A percentile compares a stretch with the other conserved stretches of the same genome.
Evolutionary conservation across 2,797 vertebrate genomes (phyloP).

Genomic region (Sebastiscus tertius): DNA sequence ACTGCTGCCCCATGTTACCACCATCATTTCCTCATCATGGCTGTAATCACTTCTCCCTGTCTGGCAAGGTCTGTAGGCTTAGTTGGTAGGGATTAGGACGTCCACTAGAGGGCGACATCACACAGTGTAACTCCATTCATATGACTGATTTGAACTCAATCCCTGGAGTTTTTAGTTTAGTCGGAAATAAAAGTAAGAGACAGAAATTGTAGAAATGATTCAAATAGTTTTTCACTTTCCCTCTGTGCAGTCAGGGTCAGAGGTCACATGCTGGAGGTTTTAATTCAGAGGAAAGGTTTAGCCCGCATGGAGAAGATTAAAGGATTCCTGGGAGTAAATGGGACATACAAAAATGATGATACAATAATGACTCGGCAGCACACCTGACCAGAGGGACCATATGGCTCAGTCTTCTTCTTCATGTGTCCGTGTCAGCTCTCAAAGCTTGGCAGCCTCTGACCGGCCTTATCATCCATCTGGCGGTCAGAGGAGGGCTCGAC

Average conservation of each 20-base stretch:
- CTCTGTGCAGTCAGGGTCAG: not conserved
- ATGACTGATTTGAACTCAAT: not conserved
- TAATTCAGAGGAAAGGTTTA: not conserved
- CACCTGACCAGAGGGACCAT: constrained; percentile 52
- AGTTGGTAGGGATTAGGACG: not conserved
- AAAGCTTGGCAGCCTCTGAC: constrained; percentile 30
- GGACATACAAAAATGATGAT: no score
- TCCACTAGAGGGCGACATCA: constrained; percentile 74
- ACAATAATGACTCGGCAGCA: constrained; percentile 21
- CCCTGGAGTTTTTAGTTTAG: not conserved
- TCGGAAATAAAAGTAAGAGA: not conserved
- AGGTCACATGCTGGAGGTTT: not conserved
- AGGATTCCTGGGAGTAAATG: constrained; percentile 17
- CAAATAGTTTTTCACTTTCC: not conserved
- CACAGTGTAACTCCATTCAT: constrained; percentile 41
- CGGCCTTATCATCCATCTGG: constrained; percentile 54
- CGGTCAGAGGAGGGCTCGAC: not conserved
- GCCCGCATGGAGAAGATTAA: constrained; percentile 17
- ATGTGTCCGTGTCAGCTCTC: constrained; percentile 4
- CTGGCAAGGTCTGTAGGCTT: not conserved
- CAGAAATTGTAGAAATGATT: not conserved
- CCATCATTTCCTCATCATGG: not conserved
- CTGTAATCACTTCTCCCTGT: not conserved
- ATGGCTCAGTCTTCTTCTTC: constrained; percentile 9
- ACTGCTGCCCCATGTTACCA: not conserved